Conservation (phyloP, 1,140 invertebrate species). For the Polypedilum vanderplanki region DNA sequence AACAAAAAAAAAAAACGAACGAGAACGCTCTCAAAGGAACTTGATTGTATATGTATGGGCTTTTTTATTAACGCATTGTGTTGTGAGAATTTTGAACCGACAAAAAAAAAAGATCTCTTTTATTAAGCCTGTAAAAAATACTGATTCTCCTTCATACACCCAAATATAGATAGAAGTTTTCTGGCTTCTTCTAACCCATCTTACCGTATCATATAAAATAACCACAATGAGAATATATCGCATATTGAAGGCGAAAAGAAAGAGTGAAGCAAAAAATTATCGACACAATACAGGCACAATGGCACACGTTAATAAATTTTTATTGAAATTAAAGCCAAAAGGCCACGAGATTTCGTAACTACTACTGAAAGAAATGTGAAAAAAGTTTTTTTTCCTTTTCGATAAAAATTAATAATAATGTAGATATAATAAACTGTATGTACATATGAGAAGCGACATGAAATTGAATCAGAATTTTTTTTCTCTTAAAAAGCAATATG, state of each 20-base stretch:
- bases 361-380: background rate
- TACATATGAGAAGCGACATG: background rate
- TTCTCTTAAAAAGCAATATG: background rate
- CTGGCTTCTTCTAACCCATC: conserved; percentile 16
- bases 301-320: conserved; percentile 23
- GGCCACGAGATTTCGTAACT: conserved; percentile 1
- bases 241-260: background rate
- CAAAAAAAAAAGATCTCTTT: too few species aligned
- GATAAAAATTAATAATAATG: background rate
- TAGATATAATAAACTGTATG: background rate
- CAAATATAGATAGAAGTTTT: conserved; percentile 23
- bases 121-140: background rate
- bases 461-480: background rate
- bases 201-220: background rate
- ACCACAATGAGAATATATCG: too few species aligned
- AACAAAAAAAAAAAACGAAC: background rate
- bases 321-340: conserved; percentile 28
- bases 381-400: background rate
- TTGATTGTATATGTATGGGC: too few species aligned
- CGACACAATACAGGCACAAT: conserved; percentile 5
- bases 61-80: too few species aligned
- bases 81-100: too few species aligned
- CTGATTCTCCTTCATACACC: conserved; percentile 20
- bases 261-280: background rate
- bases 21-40: background rate